Evolutionary conservation across 1,140 invertebrate genomes (phyloP).

Genomic region (Leptinotarsa texana): DNA sequence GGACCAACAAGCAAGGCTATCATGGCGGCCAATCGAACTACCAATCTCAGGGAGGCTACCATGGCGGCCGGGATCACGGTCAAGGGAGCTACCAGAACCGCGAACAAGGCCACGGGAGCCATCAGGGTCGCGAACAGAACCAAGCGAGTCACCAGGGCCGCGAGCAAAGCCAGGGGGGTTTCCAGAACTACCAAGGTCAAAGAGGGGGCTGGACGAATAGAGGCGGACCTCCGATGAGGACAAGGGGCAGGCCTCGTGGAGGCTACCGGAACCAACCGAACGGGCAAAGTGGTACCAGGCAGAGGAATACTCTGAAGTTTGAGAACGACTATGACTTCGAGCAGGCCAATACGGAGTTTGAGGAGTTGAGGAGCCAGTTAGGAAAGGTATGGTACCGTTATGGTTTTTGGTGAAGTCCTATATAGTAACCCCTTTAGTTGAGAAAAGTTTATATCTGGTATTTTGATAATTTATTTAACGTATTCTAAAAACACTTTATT

Average conservation of each 20-base stretch:
- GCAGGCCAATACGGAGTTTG: conserved; percentile 94
- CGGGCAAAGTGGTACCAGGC: conserved; percentile 46
- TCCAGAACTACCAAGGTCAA: conserved; percentile 42
- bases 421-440: background rate
- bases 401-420: conserved; percentile 48
- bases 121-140: conserved; percentile 38
- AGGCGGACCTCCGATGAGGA: conserved; percentile 27
- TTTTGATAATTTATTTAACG: no score
- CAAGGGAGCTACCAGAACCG: conserved; percentile 41
- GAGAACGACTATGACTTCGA: conserved; percentile 98
- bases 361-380: conserved; percentile 85
- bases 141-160: conserved; percentile 36
- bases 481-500: no score
- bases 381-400: conserved; percentile 65
- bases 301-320: conserved; percentile 73
- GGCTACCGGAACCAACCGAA: conserved; percentile 45
- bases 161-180: background rate
- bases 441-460: background rate
- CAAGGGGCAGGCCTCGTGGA: conserved; percentile 27
- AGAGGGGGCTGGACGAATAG: conserved; percentile 43
- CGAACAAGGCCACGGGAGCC: background rate
- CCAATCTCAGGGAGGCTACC: conserved; percentile 36
- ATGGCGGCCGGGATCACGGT: conserved; percentile 54
- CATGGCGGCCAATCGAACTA: background rate
- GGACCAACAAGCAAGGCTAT: conserved; percentile 9